Percentiles rank a stretch among this genome's conserved stretches.
These are phyloP conservation scores for Neodiprion lecontei DNA, from an alignment of 1,140 invertebrate genomes.

Conservation along the genomic window DNA sequence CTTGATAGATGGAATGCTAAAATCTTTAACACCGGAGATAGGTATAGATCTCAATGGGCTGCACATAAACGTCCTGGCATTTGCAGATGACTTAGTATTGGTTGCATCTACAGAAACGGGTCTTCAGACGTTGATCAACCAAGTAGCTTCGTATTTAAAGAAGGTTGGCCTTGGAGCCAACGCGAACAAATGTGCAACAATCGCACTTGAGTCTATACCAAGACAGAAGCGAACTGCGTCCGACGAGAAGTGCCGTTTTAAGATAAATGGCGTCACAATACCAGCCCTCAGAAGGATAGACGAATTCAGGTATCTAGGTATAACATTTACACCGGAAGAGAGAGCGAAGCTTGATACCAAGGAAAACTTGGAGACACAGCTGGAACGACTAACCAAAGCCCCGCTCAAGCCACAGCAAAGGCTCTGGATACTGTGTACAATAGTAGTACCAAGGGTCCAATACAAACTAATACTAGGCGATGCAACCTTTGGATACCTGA, in stretches of 20 bases:
- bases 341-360: neutral
- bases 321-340: slow-evolving; percentile 12
- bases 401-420: slow-evolving; percentile 25
- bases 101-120: slow-evolving; percentile 17
- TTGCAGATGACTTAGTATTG: slow-evolving; percentile 42
- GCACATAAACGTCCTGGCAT: no score
- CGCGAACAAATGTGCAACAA: neutral
- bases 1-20: no score
- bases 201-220: slow-evolving; percentile 20
- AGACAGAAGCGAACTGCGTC: slow-evolving; percentile 6
- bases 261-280: neutral
- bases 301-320: slow-evolving; percentile 13
- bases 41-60: no score
- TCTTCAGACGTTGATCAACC: slow-evolving; percentile 25
- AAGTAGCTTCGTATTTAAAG: neutral
- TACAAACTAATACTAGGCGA: slow-evolving; percentile 16
- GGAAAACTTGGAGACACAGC: neutral
- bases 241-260: neutral
- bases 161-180: slow-evolving; percentile 13
- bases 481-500: neutral
- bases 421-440: slow-evolving; percentile 13
- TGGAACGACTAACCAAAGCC: slow-evolving; percentile 15
- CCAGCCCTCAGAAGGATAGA: neutral
- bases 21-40: no score
- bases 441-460: slow-evolving; percentile 22